Evolutionary conservation across 1,140 invertebrate species (phyloP), one percentile per base, ranked within the genome.

Genomic region (Idris sp.): DNA sequence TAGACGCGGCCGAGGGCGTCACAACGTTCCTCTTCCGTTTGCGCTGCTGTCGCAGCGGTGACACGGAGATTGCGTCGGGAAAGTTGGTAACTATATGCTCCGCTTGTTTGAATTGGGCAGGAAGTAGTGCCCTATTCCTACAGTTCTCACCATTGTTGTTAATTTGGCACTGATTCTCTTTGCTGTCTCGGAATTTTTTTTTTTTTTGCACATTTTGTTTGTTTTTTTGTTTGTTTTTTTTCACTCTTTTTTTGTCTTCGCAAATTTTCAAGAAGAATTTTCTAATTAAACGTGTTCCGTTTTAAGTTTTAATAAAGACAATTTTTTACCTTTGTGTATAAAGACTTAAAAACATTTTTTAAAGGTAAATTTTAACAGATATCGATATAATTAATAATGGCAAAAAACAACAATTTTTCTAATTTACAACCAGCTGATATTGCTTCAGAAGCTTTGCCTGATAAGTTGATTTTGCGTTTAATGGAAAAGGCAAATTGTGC

Each of bases 61-160:
- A 83, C 76, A 78, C 77, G 78, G 80, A 76, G 78, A 78, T 76
- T 56, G 80, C 65, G 80, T 79, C 79, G 80, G 76, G 67, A 79
- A 85, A 85, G 82, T 84, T 85, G 74, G 67, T 79, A 84, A 83
- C 82, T 84, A 83, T 81, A 81, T 81, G 79, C 81, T 79, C 33
- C 58, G 82, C 74, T 82, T 84, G 83, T 84, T 84, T 86, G 82
- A 79, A 83, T 83, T 81, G 79, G 79, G 65, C 79, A 78, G 83
- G 81, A 81, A 83, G 77, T 81, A 65, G 74, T 80, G 59, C 68
- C 69, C 75, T 43, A 54, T 59, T 46, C 59, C 67, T 71, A 69
- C 73, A 75, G 53, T 65, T 79, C 76, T 71, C 79, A 73, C 68
- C 73, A 79, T 77, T 80, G 81, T 84, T 84, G 78, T 79, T 81